A percentile compares a stretch with the other conserved stretches of the same genome.
phyloP scores from a whole-genome alignment of 2,113 vertebrate species.

The Theropithecus gelada region DNA sequence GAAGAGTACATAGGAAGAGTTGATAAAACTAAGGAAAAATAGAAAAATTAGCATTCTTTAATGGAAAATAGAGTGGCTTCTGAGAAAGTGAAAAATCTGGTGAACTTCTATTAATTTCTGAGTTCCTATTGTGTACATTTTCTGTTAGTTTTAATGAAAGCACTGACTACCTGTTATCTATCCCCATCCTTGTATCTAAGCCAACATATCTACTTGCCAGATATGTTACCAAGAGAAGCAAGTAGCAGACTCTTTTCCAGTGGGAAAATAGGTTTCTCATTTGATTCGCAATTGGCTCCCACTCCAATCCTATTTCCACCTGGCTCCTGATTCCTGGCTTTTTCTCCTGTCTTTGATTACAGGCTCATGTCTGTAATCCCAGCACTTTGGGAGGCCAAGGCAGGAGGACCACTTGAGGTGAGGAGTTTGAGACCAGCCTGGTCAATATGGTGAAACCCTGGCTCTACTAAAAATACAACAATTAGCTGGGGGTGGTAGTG shows the following conservation, averaged over 20 bases:
- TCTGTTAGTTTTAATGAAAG: neutral
- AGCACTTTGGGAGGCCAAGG: no score
- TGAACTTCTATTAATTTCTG: neutral
- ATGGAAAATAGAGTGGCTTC: neutral
- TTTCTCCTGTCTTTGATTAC: neutral
- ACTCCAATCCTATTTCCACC: neutral
- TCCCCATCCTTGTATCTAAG: neutral
- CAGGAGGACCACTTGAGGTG: no score
- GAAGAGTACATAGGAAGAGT: neutral
- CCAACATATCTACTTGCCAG: neutral
- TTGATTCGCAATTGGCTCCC: neutral
- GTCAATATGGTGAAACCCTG: no score
- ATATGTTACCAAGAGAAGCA: neutral
- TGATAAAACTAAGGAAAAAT: conserved; percentile 41
- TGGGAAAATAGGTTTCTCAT: neutral
- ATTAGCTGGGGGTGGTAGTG: no score
- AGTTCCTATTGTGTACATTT: neutral
- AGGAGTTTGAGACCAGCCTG: no score
- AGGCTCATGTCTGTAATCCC: no score
- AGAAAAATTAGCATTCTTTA: conserved; percentile 18
- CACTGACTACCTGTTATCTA: neutral
- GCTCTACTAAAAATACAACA: no score
- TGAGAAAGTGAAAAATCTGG: conserved; percentile 16
- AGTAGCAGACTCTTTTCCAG: neutral
- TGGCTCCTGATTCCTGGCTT: neutral